Evolutionary conservation across 2,888 invertebrate genomes (phyloP).

Genomic region (Zhengitettix transpicula): DNA sequence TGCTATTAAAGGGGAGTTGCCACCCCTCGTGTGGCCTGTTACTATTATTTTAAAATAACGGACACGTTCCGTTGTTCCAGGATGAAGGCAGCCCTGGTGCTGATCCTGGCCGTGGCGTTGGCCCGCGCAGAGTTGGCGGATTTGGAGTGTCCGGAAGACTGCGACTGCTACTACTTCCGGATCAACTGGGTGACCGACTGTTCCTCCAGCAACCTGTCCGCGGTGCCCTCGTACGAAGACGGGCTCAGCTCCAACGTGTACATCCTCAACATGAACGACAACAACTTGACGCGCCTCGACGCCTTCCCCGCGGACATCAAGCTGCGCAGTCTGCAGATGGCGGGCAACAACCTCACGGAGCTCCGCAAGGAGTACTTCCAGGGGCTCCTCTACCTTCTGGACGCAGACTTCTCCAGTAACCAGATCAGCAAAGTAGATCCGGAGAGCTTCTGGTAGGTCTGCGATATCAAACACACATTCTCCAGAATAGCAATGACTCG

Average conservation of each 20-base stretch:
- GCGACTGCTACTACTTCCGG: constrained; percentile 58
- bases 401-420: constrained; percentile 52
- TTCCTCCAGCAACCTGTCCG: constrained; percentile 54
- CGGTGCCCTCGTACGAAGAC: constrained; percentile 45
- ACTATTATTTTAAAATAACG: no score
- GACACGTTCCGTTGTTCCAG: no score
- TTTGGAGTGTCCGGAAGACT: constrained; percentile 48
- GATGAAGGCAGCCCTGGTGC: background rate
- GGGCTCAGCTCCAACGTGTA: constrained; percentile 47
- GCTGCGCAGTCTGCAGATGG: constrained; percentile 49
- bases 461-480: constrained; percentile 1
- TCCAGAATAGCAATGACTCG: no score
- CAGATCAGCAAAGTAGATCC: constrained; percentile 44
- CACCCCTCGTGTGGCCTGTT: no score
- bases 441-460: constrained; percentile 47
- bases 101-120: constrained; percentile 6
- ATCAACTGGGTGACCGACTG: constrained; percentile 65
- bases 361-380: constrained; percentile 43
- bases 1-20: no score
- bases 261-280: constrained; percentile 51
- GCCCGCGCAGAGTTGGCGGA: constrained; percentile 45
- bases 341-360: constrained; percentile 43
- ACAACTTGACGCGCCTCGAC: constrained; percentile 39
- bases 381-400: constrained; percentile 47
- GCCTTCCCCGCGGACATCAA: constrained; percentile 51